A percentile compares a stretch with the other conserved stretches of the same genome.
phyloP scores from a whole-genome alignment of 2,113 vertebrate species.

The Oenanthe melanoleuca region DNA sequence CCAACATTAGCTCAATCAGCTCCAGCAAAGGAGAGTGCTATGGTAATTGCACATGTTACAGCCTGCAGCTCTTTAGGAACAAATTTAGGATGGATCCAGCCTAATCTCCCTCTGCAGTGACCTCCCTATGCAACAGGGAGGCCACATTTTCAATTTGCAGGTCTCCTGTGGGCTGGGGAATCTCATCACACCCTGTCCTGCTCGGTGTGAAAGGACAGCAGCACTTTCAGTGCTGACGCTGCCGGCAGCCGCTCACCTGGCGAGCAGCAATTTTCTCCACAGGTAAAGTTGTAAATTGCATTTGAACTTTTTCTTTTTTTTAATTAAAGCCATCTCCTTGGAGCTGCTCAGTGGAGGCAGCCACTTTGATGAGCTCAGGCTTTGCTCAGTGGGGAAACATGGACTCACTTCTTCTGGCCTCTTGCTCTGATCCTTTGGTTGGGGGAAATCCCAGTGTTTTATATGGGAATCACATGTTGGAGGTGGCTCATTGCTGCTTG shows the following conservation, averaged over 20 bases:
- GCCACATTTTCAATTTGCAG: conserved; percentile 62
- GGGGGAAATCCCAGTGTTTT: not conserved
- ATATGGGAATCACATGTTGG: accelerated
- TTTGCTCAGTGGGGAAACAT: not conserved
- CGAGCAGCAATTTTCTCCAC: conserved; percentile 48
- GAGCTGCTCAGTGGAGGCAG: not conserved
- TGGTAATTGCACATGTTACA: not conserved
- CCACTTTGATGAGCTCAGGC: not conserved
- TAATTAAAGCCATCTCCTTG: conserved; percentile 29
- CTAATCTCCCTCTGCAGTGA: not conserved
- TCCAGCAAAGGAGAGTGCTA: not conserved
- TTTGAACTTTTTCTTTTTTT: conserved; percentile 5
- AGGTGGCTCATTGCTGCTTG: accelerated
- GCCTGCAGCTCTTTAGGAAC: conserved; percentile 15
- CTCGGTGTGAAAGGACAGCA: not conserved
- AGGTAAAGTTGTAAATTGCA: conserved; percentile 62
- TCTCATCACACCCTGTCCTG: conserved; percentile 49
- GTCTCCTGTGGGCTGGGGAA: conserved; percentile 34
- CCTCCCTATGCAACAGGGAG: not conserved
- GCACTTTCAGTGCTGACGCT: not conserved
- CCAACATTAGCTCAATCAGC: not conserved
- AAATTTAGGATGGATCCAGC: conserved; percentile 32
- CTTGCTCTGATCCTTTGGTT: not conserved
- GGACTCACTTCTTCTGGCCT: not conserved
- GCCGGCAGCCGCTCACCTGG: not conserved